Conservation (phyloP, 2,113 vertebrate species). For the Cricetomys ansorgei region DNA sequence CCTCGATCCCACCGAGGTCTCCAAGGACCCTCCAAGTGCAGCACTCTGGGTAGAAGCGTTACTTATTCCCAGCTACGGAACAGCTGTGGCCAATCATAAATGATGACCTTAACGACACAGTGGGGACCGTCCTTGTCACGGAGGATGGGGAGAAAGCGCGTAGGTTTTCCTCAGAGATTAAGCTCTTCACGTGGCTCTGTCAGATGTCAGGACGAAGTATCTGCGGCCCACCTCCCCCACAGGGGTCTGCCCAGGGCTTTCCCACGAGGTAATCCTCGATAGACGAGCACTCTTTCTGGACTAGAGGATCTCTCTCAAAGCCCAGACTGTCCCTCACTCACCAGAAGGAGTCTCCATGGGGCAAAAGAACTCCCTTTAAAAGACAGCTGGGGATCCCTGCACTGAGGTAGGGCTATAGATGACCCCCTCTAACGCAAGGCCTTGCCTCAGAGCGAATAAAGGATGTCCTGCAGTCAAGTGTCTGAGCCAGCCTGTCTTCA, state of each 20-base stretch:
- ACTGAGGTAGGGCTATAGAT: background rate
- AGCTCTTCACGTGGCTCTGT: rapidly evolving
- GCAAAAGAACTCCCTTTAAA: too few species aligned
- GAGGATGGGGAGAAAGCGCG: background rate
- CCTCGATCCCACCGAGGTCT: background rate
- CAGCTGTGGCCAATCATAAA: conserved; percentile 63
- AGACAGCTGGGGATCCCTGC: background rate
- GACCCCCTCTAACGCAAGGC: background rate
- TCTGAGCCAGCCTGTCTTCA: background rate
- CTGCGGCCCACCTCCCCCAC: background rate
- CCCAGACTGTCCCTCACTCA: background rate
- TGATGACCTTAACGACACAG: background rate
- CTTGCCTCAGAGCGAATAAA: background rate
- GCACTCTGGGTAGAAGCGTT: background rate
- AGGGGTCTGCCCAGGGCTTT: background rate
- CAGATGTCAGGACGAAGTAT: background rate
- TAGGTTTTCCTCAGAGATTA: background rate
- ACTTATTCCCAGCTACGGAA: conserved; percentile 33
- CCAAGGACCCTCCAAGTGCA: background rate
- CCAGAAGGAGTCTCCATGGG: background rate
- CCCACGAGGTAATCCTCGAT: background rate
- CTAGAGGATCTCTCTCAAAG: background rate
- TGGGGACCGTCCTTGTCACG: conserved; percentile 16
- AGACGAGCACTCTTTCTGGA: background rate
- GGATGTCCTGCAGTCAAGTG: background rate